Conservation (phyloP, 2,113 vertebrate genomes). For the Lycocorax pyrrhopterus region DNA sequence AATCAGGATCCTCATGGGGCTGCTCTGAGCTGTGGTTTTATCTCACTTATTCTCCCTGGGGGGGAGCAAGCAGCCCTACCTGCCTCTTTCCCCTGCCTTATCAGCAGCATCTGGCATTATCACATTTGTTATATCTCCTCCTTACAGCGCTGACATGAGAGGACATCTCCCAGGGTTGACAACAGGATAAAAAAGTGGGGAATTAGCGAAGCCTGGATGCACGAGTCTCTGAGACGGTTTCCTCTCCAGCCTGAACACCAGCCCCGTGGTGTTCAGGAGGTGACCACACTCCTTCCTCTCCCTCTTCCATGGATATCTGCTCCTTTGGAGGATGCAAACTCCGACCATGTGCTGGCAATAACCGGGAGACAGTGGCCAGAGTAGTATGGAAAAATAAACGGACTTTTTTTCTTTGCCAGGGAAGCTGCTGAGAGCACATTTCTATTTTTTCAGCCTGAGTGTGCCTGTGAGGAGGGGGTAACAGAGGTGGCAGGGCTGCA, state of each 20-base stretch:
- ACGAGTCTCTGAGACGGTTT: fast-evolving
- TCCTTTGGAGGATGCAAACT: not conserved
- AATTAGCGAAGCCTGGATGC: not conserved
- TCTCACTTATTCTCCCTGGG: not conserved
- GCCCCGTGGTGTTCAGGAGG: not conserved
- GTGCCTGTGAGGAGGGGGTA: not conserved
- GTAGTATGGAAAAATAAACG: not conserved
- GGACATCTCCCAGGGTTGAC: not conserved
- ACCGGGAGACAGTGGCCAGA: not conserved
- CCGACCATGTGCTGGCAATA: fast-evolving
- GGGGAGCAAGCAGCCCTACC: not conserved
- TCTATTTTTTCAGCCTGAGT: not conserved
- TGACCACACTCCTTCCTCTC: not conserved
- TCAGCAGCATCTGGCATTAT: slow-evolving; percentile 22
- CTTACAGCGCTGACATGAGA: not conserved
- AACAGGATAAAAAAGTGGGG: not conserved
- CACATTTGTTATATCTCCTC: not conserved
- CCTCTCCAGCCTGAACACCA: not conserved
- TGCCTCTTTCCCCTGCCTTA: not conserved
- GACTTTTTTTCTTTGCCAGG: not conserved
- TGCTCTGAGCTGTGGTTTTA: not conserved
- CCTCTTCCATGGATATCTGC: not conserved
- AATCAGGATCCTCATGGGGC: not conserved
- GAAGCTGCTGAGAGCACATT: not conserved
- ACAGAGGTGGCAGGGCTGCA: not conserved